These are phyloP conservation scores for Crypturellus undulatus DNA, from an alignment of 2,113 vertebrate species.

Conservation along the genomic window DNA sequence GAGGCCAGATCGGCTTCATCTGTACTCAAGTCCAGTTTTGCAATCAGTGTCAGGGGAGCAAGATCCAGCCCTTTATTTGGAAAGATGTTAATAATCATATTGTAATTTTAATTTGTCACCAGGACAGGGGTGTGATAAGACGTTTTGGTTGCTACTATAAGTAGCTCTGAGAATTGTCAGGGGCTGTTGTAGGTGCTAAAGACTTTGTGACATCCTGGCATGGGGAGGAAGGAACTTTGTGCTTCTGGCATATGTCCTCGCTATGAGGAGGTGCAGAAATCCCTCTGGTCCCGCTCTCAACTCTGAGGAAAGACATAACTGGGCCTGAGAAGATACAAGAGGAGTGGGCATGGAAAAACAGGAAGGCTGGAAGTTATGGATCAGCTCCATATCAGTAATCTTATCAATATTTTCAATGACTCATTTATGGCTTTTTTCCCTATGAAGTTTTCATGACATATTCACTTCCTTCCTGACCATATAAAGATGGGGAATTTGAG, in stretches of 20 bases:
- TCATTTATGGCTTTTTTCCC: slow-evolving; percentile 39
- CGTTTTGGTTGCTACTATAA: slow-evolving; percentile 31
- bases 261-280: slow-evolving; percentile 44
- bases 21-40: slow-evolving; percentile 27
- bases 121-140: slow-evolving; percentile 26
- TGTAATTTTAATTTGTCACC: slow-evolving; percentile 61
- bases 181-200: slow-evolving; percentile 35
- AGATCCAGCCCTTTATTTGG: slow-evolving; percentile 28
- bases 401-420: slow-evolving; percentile 54
- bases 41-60: not conserved
- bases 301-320: not conserved
- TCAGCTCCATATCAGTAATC: slow-evolving; percentile 1
- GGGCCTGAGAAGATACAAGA: slow-evolving; percentile 8
- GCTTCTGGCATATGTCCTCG: not conserved
- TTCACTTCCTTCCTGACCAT: slow-evolving; percentile 31
- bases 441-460: not conserved
- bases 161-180: slow-evolving; percentile 37
- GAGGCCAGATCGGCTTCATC: slow-evolving; percentile 11
- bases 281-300: not conserved
- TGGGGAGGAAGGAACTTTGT: not conserved
- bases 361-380: slow-evolving; percentile 30
- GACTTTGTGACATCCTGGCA: slow-evolving; percentile 49
- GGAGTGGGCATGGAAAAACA: slow-evolving; percentile 41
- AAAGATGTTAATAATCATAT: slow-evolving; percentile 36
- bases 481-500: slow-evolving; percentile 7